Percentiles rank a stretch among this genome's conserved stretches.
phyloP scores from a whole-genome alignment of 2,113 vertebrate species.

The Mellivora capensis region DNA sequence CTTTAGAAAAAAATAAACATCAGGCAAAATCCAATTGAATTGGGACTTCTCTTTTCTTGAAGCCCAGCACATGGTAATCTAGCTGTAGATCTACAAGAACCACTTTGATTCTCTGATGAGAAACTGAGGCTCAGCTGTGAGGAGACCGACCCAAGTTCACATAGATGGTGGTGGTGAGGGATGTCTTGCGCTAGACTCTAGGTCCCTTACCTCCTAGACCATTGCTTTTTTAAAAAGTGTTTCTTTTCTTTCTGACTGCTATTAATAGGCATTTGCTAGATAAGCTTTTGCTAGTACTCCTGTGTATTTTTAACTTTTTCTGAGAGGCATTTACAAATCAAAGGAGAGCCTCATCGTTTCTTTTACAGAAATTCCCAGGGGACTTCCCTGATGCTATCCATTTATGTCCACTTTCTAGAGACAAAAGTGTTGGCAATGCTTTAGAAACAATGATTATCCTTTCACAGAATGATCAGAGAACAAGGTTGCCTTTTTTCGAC shows the following conservation, averaged over 20 bases:
- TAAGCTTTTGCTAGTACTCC: background rate
- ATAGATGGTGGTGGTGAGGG: background rate
- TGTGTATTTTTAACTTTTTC: background rate
- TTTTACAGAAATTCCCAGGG: background rate
- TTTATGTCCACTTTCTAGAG: background rate
- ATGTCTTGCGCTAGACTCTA: background rate
- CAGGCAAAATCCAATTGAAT: background rate
- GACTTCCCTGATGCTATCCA: background rate
- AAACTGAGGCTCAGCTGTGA: background rate
- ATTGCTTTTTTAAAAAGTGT: background rate
- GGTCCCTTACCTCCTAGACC: background rate
- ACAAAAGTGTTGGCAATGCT: background rate
- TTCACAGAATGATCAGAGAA: background rate
- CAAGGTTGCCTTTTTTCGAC: background rate
- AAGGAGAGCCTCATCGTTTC: background rate
- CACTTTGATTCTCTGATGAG: background rate
- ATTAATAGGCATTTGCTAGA: background rate
- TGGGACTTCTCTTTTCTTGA: background rate
- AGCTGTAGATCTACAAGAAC: background rate
- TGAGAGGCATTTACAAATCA: background rate
- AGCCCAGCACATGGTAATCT: background rate
- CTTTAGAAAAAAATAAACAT: background rate
- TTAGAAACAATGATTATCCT: background rate
- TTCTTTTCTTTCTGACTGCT: background rate
- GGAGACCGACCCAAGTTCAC: background rate